Evolutionary conservation across 2,113 vertebrate species (phyloP).

Genomic region (Oryzias melastigma): DNA sequence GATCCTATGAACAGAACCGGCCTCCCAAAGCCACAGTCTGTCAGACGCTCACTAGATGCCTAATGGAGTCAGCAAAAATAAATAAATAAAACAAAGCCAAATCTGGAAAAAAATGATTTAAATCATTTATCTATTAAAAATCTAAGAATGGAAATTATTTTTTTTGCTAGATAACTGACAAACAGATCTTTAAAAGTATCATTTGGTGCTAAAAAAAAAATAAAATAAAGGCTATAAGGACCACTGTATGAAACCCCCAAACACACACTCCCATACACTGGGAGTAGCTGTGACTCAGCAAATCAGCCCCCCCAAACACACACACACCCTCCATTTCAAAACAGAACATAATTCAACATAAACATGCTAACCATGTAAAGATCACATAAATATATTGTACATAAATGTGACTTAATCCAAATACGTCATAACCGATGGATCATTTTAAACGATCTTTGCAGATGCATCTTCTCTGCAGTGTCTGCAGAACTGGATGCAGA

Average conservation of each 20-base stretch:
- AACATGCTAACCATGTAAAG: background rate
- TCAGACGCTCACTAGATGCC: constrained; percentile 11
- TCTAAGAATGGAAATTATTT: too few relatives aligned
- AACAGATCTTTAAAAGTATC: constrained; percentile 5
- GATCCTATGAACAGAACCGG: constrained; percentile 40
- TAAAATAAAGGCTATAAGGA: too few relatives aligned
- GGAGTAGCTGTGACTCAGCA: constrained; percentile 70
- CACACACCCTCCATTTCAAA: constrained; percentile 25
- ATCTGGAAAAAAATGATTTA: background rate
- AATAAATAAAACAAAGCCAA: background rate
- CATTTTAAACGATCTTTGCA: background rate
- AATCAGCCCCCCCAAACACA: constrained; percentile 27
- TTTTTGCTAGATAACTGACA: too few relatives aligned
- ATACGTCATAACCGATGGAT: background rate
- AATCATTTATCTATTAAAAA: background rate
- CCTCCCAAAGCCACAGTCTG: constrained; percentile 34
- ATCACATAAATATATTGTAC: constrained; percentile 4
- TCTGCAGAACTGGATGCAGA: constrained; percentile 34
- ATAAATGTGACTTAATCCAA: background rate
- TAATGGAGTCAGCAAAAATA: background rate
- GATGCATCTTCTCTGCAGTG: constrained; percentile 2
- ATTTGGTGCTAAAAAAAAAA: constrained; percentile 4
- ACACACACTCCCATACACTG: constrained; percentile 32
- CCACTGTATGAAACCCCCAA: constrained; percentile 12
- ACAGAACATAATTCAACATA: constrained; percentile 33